Base-by-base conservation (phyloP, 2,888 invertebrate genomes). In the Pollenia amentaria region DNA sequence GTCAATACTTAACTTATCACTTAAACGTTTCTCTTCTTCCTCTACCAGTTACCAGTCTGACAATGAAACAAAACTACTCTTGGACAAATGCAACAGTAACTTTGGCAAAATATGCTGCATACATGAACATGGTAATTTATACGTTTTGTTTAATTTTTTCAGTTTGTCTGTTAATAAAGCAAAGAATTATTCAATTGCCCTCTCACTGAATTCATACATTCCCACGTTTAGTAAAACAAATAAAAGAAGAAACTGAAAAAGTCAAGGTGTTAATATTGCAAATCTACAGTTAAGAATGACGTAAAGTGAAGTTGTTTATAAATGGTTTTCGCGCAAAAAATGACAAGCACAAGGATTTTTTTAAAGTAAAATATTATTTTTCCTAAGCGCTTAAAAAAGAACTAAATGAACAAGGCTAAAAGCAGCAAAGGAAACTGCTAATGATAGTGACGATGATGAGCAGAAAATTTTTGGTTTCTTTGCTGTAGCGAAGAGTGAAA, bases 151-250 rank as follows among this genome's bases (percentile, higher is more conserved):
- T 16, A 78, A n/a, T 72, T 40, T 78, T 69, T 67, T 57, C 53
- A 12, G 16, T 72, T 53, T 72, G 29, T 18, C 11, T 38, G 16
- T 40, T 53, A 51, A 51, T 44, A 60, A 12, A 77, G 57, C 29
- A 55, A 73, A 84, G 16, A 73, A 78, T 29, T 29, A 53, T 60
- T 51, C 80, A 76, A 83, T 42, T 80, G 80, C 83, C 78, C 40
- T 80, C 46, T 84, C 83, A 84, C 73, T 80, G 72, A 53, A 44
- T 53, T 72, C 38, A 53, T 51, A 80, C n/a, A 83, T 83, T 87
- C 86, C 72, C 86, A 87, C 86, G 83, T 79, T 83, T 48, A 72
- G 29, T 3, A 11, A 29, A 51, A 18, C 46, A 48, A 38, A 70
- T 0, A 29, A 38, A n/a, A 53, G 11, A 38, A 10, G 21, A 14